Evolutionary conservation across 1,140 invertebrate species (phyloP).

Genomic region (Drosophila asahinai): DNA sequence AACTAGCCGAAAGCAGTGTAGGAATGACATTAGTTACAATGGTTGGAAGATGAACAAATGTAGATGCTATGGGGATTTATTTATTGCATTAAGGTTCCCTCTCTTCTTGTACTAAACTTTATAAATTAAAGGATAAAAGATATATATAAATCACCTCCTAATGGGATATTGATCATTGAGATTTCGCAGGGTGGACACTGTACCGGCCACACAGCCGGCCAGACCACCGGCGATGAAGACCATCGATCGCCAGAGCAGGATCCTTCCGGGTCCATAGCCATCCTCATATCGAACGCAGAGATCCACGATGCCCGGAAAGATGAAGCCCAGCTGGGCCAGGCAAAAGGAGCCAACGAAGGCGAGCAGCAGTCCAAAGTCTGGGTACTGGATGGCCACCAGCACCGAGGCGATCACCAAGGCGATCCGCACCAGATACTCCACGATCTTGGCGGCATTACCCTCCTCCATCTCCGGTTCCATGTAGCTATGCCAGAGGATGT

Average conservation of each 20-base stretch:
- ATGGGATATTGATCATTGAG: slow-evolving; percentile 9
- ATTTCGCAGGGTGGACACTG: slow-evolving; percentile 7
- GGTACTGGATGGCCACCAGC: slow-evolving; percentile 57
- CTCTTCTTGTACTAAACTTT: background rate
- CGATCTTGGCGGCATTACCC: background rate
- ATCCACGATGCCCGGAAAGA: slow-evolving; percentile 58
- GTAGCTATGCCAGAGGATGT: slow-evolving; percentile 55
- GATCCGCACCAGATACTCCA: slow-evolving; percentile 50
- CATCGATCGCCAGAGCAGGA: slow-evolving; percentile 37
- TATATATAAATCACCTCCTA: background rate
- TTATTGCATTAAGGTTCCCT: background rate
- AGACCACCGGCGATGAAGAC: slow-evolving; percentile 46
- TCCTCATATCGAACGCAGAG: slow-evolving; percentile 44
- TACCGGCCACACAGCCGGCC: slow-evolving; percentile 47
- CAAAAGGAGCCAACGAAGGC: slow-evolving; percentile 64
- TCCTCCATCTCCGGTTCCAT: slow-evolving; percentile 24
- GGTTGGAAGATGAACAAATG: background rate
- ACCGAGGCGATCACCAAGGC: slow-evolving; percentile 59
- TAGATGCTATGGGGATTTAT: background rate
- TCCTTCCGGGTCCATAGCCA: slow-evolving; percentile 45
- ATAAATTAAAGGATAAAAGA: background rate
- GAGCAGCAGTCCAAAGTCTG: slow-evolving; percentile 53
- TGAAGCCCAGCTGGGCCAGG: slow-evolving; percentile 57
- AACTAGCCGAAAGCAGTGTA: background rate
- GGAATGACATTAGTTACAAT: slow-evolving; percentile 2